Conservation (phyloP, 2,888 invertebrate species). For the Osmoderma eremita region DNA sequence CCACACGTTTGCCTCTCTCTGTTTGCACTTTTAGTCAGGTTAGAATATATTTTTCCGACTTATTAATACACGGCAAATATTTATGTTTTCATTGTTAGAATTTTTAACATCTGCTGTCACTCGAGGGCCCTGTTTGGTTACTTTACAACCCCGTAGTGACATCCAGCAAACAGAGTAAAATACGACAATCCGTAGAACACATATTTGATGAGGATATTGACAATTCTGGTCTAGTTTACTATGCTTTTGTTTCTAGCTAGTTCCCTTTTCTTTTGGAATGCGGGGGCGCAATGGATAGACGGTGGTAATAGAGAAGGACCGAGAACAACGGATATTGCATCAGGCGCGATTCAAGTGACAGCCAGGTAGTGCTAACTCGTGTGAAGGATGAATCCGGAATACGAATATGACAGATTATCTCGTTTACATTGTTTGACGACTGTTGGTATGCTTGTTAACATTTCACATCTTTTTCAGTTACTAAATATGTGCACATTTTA, state of each 20-base stretch:
- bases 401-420: slow-evolving; percentile 27
- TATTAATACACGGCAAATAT: slow-evolving; percentile 41
- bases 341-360: slow-evolving; percentile 21
- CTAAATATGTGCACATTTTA: no score
- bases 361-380: slow-evolving; percentile 34
- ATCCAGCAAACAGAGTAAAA: slow-evolving; percentile 62
- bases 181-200: slow-evolving; percentile 62
- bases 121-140: slow-evolving; percentile 53
- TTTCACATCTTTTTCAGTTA: slow-evolving; percentile 6
- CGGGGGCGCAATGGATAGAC: neutral
- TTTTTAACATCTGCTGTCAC: slow-evolving; percentile 47
- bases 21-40: slow-evolving; percentile 34
- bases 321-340: slow-evolving; percentile 1
- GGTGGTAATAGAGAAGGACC: neutral
- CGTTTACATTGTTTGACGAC: slow-evolving; percentile 12
- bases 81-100: slow-evolving; percentile 40
- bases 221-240: slow-evolving; percentile 56
- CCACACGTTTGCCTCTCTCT: slow-evolving; percentile 5
- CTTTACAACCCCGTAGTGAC: slow-evolving; percentile 61
- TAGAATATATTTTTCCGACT: slow-evolving; percentile 38
- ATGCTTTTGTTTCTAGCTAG: slow-evolving; percentile 54
- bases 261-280: slow-evolving; percentile 39
- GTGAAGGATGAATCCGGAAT: slow-evolving; percentile 21
- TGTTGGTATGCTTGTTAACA: slow-evolving; percentile 1
- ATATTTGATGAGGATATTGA: slow-evolving; percentile 62